Evolutionary conservation across 2,113 vertebrate species (phyloP).

Genomic region (Tragelaphus strepsiceros): DNA sequence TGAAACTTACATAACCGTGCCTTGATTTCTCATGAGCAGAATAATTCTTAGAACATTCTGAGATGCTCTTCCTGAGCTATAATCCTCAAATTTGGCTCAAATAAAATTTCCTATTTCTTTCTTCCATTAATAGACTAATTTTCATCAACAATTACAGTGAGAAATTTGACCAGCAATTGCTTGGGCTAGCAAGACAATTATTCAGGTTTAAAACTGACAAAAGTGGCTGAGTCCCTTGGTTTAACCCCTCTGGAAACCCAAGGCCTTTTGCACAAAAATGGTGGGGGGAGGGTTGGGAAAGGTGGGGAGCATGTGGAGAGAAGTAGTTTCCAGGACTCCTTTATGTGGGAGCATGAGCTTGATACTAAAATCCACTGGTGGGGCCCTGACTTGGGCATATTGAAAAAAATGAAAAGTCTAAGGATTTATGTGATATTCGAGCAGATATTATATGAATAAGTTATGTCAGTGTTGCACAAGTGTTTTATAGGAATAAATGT

Average conservation of each 20-base stretch:
- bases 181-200: neutral
- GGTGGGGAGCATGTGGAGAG: neutral
- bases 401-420: neutral
- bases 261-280: neutral
- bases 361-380: neutral
- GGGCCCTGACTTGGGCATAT: neutral
- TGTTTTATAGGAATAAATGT: neutral
- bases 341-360: neutral
- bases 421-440: neutral
- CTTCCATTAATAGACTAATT: neutral
- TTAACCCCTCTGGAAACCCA: neutral
- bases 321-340: neutral
- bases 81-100: neutral
- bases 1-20: neutral
- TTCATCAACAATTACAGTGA: neutral
- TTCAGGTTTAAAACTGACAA: neutral
- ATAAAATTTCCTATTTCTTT: neutral
- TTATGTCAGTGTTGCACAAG: neutral
- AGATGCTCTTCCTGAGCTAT: neutral
- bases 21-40: neutral
- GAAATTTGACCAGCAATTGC: neutral
- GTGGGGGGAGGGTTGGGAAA: neutral
- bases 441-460: neutral
- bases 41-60: neutral
- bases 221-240: neutral